Evolutionary conservation across 2,888 invertebrate genomes (phyloP), one percentile per base, ranked within the genome.

Genomic region (Spialia ferax): DNA sequence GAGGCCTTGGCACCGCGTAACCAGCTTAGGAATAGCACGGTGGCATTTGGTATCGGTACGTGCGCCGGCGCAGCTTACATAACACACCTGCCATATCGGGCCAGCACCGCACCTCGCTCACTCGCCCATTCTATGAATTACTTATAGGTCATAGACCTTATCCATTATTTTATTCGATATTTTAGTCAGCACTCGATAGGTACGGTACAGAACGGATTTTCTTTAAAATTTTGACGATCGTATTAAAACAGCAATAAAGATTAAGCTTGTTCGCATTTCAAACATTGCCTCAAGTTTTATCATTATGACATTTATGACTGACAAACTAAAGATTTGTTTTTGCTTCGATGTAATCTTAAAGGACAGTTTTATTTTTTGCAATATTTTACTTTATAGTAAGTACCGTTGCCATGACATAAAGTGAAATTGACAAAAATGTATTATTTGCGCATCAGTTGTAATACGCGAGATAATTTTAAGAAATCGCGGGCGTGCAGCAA

Each of bases 1-100:
- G 79, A 79, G 85, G 83, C 91, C 90, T 91, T 91, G 91, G 88
- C 86, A 84, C 85, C 79, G 82, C 79, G 80, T 73, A 79, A 80
- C 82, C 81, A 82, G 83, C 84, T 82, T 84, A 83, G 85, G 87
- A 86, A 84, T 85, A 86, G 85, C 82, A 79, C 83, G 76, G 82
- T 88, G 87, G 88, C 88, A 91, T 91, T 91, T 88, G 83, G 85
- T 85, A 79, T 81, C 79, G 71, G 74, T 80, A 79, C 79, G 79
- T 81, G 81, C 78, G 80, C 79, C 77, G 79, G 87, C 87, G 82
- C 82, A 81, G 85, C 86, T 93, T 93, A 92, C 92, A 91, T 92
- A 93, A 93, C 91, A 83, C 92, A 93, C 93, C 93, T 93, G 93
- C 93, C 93, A 88, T 93, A 92, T 92, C 89, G 82, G 87, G 88